Base-by-base conservation (phyloP, 23 tunicate species). In the Corella eumyota region DNA sequence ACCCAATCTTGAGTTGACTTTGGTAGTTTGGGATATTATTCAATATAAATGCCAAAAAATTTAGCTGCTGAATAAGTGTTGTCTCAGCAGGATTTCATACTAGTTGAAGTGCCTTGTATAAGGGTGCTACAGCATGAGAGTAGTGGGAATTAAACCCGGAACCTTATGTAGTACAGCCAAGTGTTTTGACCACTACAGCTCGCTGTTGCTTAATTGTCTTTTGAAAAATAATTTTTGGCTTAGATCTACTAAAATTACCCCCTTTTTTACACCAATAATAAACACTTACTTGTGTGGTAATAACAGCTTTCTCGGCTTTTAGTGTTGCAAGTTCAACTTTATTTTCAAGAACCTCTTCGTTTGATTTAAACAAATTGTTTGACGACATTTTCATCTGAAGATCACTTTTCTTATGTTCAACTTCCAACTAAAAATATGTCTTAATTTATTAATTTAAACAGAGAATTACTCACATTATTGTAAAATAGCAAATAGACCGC, bases 251-350 rank as follows among this genome's bases (percentile, higher is more conserved):
- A n/a, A n/a, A n/a, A n/a, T n/a, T n/a, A n/a, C n/a, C n/a, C n/a
- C n/a, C n/a, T n/a, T n/a, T n/a, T n/a, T n/a, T n/a, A n/a, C n/a
- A n/a, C n/a, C n/a, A n/a, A n/a, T n/a, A n/a, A n/a, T n/a, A n/a
- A n/a, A n/a, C n/a, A 63, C 68, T 24, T 22, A 82, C 92, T 58
- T 82, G 95, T 2, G 95, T 65, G 3, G 95, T 77, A 23, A 86
- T 71, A 25, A 75, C 79, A 25, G 71, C 25, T 71, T 86, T 86
- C 36, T 86, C 95, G 11, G 74, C 62, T 20, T 65, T 58, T 50
- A 86, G 70, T 54, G 69, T 65, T 0, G 75, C 79, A 57, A 86
- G 51, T 32, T 77, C 85, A 50, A 64, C 34, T 7, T 35, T 62
- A 57, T 65, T 28, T 7, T 52, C 56, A 32, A 71, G 21, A 32